These are phyloP conservation scores for Arion vulgaris DNA, from an alignment of 1,140 invertebrate genomes.

Conservation along the genomic window DNA sequence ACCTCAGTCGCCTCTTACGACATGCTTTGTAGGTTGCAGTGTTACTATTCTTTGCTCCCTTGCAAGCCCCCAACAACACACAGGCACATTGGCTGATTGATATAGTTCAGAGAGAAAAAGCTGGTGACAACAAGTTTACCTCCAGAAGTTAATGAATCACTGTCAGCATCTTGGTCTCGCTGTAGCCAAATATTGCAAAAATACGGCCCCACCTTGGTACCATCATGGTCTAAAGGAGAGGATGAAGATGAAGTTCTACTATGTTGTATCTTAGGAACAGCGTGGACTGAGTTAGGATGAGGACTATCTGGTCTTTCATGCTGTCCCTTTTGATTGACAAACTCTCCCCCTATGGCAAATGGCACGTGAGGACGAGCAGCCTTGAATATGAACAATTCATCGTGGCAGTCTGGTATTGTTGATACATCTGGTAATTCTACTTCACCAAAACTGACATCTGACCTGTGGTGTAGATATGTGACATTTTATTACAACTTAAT, in stretches of 20 bases:
- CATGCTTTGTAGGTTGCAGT: too few relatives aligned
- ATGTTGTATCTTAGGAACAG: conserved; percentile 2
- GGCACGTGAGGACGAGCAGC: not conserved
- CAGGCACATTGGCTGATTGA: too few relatives aligned
- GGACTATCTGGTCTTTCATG: conserved; percentile 25
- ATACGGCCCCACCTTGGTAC: not conserved
- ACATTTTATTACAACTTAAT: too few relatives aligned
- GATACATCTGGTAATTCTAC: conserved; percentile 27
- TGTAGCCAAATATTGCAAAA: conserved; percentile 32
- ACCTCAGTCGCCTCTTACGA: too few relatives aligned
- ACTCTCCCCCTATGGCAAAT: conserved; percentile 6
- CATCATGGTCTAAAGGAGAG: conserved; percentile 22
- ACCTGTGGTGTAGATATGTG: conserved; percentile 2
- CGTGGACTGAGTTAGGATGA: conserved; percentile 22
- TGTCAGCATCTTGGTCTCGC: conserved; percentile 51
- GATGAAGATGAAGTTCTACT: conserved; percentile 28
- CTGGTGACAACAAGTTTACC: too few relatives aligned
- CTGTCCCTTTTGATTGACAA: not conserved
- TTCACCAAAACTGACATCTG: conserved; percentile 39
- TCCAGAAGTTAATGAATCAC: conserved; percentile 66
- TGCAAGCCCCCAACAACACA: too few relatives aligned
- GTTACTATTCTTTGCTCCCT: too few relatives aligned
- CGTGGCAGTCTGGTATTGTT: not conserved
- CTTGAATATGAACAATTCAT: conserved; percentile 19
- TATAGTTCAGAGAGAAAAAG: too few relatives aligned